These are phyloP conservation scores for Neosalanx taihuensis DNA, from an alignment of 2,797 vertebrate genomes.

Conservation along the genomic window DNA sequence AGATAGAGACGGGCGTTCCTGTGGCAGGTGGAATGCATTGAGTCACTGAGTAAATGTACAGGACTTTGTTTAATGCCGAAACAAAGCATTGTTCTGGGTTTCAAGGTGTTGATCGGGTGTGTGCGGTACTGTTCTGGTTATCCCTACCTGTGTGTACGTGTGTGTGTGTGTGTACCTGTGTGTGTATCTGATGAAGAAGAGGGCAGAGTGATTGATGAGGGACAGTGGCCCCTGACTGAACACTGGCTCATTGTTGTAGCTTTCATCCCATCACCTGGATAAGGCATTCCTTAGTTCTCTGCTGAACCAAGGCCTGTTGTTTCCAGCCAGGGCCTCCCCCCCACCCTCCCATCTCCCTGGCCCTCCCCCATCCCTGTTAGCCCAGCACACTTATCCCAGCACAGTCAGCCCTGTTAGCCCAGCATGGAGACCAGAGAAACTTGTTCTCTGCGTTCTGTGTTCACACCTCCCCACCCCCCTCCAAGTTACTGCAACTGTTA, in stretches of 20 bases:
- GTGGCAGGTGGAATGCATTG: conserved; percentile 27
- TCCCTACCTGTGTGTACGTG: conserved; percentile 20
- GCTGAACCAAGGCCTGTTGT: conserved; percentile 32
- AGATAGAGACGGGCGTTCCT: conserved; percentile 4
- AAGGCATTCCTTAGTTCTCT: conserved; percentile 36
- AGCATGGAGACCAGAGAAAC: no score
- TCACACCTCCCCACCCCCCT: no score
- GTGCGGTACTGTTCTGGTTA: conserved; percentile 25
- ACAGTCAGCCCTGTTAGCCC: background rate
- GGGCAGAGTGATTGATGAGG: background rate
- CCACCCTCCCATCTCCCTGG: background rate
- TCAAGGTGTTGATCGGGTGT: conserved; percentile 52
- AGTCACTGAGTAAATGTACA: background rate
- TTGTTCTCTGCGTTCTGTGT: background rate
- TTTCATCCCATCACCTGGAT: conserved; percentile 30
- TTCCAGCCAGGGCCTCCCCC: background rate
- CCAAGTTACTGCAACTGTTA: background rate
- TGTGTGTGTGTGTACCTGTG: conserved; percentile 5
- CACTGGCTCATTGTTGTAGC: conserved; percentile 42
- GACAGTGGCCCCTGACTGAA: conserved; percentile 12
- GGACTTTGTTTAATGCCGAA: background rate
- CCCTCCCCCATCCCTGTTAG: conserved; percentile 20
- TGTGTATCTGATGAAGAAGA: background rate
- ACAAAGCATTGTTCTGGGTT: conserved; percentile 28
- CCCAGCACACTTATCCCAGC: conserved; percentile 2